These are phyloP conservation scores for Vulpes ferrilata DNA, from an alignment of 2,113 vertebrate species.

Conservation along the genomic window DNA sequence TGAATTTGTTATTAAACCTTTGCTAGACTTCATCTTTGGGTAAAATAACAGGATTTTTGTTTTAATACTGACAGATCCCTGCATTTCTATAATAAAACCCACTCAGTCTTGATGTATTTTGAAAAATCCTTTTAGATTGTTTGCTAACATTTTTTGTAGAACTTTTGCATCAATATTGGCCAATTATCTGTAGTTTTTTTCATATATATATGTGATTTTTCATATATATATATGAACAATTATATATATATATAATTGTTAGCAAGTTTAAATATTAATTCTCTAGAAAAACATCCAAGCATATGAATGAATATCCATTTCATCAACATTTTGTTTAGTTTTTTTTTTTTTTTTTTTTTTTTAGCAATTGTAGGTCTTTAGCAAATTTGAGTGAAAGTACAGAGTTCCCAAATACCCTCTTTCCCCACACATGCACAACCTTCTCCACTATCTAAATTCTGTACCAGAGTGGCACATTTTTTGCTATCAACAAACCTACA, in stretches of 20 bases:
- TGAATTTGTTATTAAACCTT: neutral
- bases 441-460: neutral
- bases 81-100: neutral
- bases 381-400: neutral
- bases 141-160: neutral
- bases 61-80: neutral
- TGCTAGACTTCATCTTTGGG: neutral
- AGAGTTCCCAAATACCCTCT: neutral
- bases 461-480: neutral
- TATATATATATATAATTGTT: too few species aligned
- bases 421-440: neutral
- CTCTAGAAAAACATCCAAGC: neutral
- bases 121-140: neutral
- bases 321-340: neutral
- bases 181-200: neutral
- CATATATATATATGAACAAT: too few species aligned
- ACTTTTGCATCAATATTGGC: neutral
- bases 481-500: neutral
- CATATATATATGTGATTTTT: too few species aligned
- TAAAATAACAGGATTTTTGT: neutral
- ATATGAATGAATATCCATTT: neutral
- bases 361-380: too few species aligned
- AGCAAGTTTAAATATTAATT: neutral
- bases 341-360: neutral
- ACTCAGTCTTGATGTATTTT: neutral